Percentiles rank a stretch among this genome's conserved stretches.
Conservation (phyloP, 2,888 invertebrate species). For the Melangyna quadrimaculata region DNA sequence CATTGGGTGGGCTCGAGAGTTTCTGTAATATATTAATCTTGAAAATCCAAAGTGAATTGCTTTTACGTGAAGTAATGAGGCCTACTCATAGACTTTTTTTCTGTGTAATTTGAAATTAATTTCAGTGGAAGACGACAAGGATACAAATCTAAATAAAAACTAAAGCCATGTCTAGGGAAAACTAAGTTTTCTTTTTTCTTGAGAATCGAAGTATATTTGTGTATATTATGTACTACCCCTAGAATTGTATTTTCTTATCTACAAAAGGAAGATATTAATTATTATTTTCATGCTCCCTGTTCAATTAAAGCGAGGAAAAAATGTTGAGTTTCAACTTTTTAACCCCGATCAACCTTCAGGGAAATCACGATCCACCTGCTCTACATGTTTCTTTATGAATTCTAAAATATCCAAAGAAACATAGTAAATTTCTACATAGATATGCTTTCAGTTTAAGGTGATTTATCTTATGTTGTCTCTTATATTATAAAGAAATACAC, state of each 20-base stretch:
- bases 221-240: background rate
- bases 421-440: background rate
- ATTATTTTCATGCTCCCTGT: background rate
- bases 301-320: slow-evolving; percentile 34
- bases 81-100: too few relatives aligned
- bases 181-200: too few relatives aligned
- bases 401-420: background rate
- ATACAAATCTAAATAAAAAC: too few relatives aligned
- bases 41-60: too few relatives aligned
- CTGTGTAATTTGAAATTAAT: too few relatives aligned
- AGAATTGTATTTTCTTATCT: background rate
- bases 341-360: slow-evolving; percentile 50
- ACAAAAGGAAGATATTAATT: background rate
- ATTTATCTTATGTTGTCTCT: slow-evolving; percentile 4
- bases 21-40: too few relatives aligned
- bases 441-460: slow-evolving; percentile 8
- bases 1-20: too few relatives aligned
- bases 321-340: slow-evolving; percentile 37
- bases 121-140: too few relatives aligned
- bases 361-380: slow-evolving; percentile 48
- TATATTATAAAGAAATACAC: background rate
- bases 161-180: too few relatives aligned
- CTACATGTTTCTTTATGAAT: slow-evolving; percentile 28
- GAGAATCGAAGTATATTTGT: background rate
- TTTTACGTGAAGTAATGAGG: too few relatives aligned